Percentiles rank a stretch among this genome's conserved stretches.
Conservation (phyloP, 2,113 vertebrate genomes). For the Hypomesus transpacificus region DNA sequence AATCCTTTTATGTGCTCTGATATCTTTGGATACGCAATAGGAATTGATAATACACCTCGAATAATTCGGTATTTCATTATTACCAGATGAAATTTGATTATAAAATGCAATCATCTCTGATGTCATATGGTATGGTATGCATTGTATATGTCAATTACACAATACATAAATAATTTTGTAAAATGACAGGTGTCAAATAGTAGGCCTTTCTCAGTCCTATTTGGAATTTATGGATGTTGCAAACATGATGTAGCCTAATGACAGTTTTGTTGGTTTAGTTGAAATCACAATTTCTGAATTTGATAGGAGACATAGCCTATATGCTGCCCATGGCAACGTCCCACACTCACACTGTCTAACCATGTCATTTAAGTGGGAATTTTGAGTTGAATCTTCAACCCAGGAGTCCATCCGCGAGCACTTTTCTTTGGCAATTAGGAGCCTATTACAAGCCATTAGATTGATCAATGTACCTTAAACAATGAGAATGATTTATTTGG, state of each 20-base stretch:
- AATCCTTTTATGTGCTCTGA: no score
- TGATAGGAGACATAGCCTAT: background rate
- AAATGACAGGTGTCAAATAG: slow-evolving; percentile 1
- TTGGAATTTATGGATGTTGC: background rate
- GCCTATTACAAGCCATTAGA: slow-evolving; percentile 98
- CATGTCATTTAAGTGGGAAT: slow-evolving; percentile 59
- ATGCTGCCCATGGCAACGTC: background rate
- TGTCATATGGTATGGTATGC: no score
- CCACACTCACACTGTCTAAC: background rate
- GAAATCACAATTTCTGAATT: background rate
- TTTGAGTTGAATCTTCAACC: slow-evolving; percentile 60
- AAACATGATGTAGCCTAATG: background rate
- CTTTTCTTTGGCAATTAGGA: slow-evolving; percentile 92
- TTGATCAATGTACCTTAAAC: slow-evolving; percentile 99
- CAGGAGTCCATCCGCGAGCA: slow-evolving; percentile 72
- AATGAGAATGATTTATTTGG: slow-evolving; percentile 95
- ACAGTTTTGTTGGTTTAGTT: background rate
- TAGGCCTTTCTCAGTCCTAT: background rate
- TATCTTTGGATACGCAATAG: no score
- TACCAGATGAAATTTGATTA: no score
- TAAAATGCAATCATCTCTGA: no score
- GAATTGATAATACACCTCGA: no score
- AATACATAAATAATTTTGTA: background rate
- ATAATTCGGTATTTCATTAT: no score
- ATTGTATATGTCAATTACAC: no score